Percentiles rank a stretch among this genome's conserved stretches.
Evolutionary conservation across 2,113 vertebrate species (phyloP).

Genomic region (Poeciliopsis occidentalis): DNA sequence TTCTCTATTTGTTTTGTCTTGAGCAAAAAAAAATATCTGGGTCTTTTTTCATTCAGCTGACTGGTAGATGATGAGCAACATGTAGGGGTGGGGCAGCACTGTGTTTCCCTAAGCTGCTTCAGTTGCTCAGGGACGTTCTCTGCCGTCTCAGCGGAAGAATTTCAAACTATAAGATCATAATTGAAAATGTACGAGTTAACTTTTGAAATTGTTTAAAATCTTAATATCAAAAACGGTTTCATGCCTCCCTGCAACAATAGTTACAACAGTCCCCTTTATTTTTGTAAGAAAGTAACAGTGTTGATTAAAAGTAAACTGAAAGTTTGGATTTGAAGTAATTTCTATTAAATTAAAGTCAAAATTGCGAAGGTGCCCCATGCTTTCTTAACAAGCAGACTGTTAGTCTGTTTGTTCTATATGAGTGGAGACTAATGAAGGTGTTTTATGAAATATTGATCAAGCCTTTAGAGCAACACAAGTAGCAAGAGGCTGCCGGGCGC

Average conservation of each 20-base stretch:
- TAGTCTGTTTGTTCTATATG: conserved; percentile 56
- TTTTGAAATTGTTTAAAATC: not conserved
- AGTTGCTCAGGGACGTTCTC: no score
- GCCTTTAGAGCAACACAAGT: conserved; percentile 52
- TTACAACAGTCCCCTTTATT: not conserved
- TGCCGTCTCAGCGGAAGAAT: no score
- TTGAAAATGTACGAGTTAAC: not conserved
- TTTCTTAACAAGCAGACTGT: conserved; percentile 43
- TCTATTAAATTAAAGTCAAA: conserved; percentile 39
- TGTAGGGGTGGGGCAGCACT: no score
- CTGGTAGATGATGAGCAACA: no score
- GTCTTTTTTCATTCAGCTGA: no score
- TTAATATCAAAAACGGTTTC: not conserved
- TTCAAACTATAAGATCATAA: not conserved
- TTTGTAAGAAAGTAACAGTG: not conserved
- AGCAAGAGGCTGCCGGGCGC: conserved; percentile 39
- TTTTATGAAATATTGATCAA: conserved; percentile 82
- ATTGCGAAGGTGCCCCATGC: conserved; percentile 61
- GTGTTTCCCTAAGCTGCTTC: no score
- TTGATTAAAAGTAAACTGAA: not conserved
- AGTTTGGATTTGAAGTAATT: not conserved
- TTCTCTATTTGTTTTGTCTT: no score
- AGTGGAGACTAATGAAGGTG: conserved; percentile 72
- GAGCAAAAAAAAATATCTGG: no score
- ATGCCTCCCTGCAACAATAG: not conserved